These are phyloP conservation scores for Labroides dimidiatus DNA, from an alignment of 2,797 vertebrate species.

Conservation along the genomic window DNA sequence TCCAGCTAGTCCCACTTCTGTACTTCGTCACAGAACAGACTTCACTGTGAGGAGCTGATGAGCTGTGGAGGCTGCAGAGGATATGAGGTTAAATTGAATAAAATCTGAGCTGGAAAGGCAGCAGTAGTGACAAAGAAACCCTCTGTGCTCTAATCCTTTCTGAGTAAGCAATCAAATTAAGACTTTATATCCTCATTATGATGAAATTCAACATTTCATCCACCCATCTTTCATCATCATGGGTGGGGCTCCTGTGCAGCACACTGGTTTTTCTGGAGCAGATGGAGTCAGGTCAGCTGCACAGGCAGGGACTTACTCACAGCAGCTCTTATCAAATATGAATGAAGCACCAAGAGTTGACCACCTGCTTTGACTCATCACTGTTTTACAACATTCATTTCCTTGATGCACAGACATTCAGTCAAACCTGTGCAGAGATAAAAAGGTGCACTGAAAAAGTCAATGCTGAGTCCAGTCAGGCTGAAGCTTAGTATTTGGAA, in stretches of 20 bases:
- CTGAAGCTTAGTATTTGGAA: too few species aligned
- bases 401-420: not conserved
- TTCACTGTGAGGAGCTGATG: conserved; percentile 1
- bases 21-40: not conserved
- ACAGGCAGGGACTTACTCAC: conserved; percentile 53
- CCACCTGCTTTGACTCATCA: conserved; percentile 59
- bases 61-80: conserved; percentile 35
- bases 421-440: not conserved
- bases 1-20: not conserved
- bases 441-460: too few species aligned
- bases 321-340: conserved; percentile 75
- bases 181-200: conserved; percentile 9
- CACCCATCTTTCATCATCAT: not conserved
- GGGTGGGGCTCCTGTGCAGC: conserved; percentile 37
- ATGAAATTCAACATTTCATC: conserved; percentile 3
- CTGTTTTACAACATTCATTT: not conserved
- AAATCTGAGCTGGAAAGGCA: conserved; percentile 33
- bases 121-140: conserved; percentile 18
- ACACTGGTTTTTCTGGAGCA: conserved; percentile 32
- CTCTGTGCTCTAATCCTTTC: not conserved
- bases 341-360: conserved; percentile 60
- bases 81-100: conserved; percentile 46
- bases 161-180: conserved; percentile 11
- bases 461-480: too few species aligned
- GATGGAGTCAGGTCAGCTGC: conserved; percentile 76